Base-by-base conservation (phyloP, 2,888 invertebrate species). In the Cephus nigrinus region DNA sequence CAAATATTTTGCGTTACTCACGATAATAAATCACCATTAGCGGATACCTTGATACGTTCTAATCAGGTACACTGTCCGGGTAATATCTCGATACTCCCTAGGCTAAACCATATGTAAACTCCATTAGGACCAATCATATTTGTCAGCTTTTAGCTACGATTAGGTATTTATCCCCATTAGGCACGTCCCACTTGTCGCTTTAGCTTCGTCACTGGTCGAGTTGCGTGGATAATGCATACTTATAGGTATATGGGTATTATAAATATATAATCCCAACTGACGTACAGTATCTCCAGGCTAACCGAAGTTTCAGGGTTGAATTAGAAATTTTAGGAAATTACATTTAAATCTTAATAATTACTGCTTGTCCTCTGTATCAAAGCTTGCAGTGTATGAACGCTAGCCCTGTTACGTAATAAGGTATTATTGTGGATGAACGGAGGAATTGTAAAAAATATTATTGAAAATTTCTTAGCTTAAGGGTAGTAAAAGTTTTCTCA, bases 101-200 rank as follows among this genome's bases (percentile, higher is more conserved):
- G 55, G 23, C 55, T 55, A 23, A 31, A 12, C 31, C 71, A 31
- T 33, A 80, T 79, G 81, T 81, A 80, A 76, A 82, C 79, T 78
- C 83, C 84, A 85, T 86, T 84, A 86, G 83, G 80, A 78, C 80
- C 83, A 82, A 85, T 86, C 83, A 85, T 83, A 85, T 85, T 85
- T 84, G 84, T 86, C 85, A 82, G 85, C 82, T 85, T 84, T 85
- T 82, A 86, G 84, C 76, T 81, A 81, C 83, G 84, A 84, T 84
- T 85, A 84, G 83, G 81, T 84, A 86, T 86, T 86, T 83, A 86
- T 86, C 83, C 81, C 84, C 80, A 83, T 85, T 84, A 85, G 80
- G 78, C 75, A 78, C 77, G 82, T 78, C 80, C 80, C 79, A 72
- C 77, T 69, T 75, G 33, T 75, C 74, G 75, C 75, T 72, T 75